These are phyloP conservation scores for Reticulitermes speratus DNA, from an alignment of 1,140 invertebrate species.

Conservation along the genomic window DNA sequence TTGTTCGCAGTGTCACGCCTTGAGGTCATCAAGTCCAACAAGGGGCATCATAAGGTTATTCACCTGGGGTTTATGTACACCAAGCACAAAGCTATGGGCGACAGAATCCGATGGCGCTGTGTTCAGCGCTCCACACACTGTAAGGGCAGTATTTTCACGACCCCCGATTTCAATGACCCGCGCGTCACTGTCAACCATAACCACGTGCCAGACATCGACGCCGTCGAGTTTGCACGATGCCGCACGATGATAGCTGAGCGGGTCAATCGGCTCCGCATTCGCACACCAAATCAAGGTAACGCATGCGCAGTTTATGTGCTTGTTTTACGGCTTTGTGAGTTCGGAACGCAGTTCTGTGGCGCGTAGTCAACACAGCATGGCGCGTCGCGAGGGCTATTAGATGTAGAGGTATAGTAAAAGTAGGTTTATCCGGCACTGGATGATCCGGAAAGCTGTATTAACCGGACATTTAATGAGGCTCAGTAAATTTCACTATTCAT, in stretches of 20 bases:
- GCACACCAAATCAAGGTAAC: background rate
- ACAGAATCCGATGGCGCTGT: constrained; percentile 50
- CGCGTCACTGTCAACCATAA: constrained; percentile 48
- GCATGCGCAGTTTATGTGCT: background rate
- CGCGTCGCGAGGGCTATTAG: no score
- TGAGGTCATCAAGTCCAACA: constrained; percentile 48
- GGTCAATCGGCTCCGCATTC: background rate
- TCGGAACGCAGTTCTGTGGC: no score
- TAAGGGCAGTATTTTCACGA: constrained; percentile 49
- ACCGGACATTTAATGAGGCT: no score
- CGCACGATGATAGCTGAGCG: constrained; percentile 35
- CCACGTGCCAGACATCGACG: constrained; percentile 48
- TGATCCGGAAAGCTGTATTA: no score
- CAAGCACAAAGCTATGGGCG: constrained; percentile 47
- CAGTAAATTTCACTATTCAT: no score
- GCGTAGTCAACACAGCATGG: no score
- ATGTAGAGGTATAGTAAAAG: no score
- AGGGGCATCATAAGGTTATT: constrained; percentile 51
- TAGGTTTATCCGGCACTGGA: no score
- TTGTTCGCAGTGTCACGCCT: constrained; percentile 24
- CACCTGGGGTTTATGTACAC: constrained; percentile 51
- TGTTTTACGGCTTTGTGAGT: background rate
- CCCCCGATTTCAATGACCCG: constrained; percentile 43
- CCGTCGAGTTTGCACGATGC: constrained; percentile 45
- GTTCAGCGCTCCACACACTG: constrained; percentile 47